These are phyloP conservation scores for Crepidodera aurea DNA, from an alignment of 2,888 invertebrate genomes.

Conservation along the genomic window DNA sequence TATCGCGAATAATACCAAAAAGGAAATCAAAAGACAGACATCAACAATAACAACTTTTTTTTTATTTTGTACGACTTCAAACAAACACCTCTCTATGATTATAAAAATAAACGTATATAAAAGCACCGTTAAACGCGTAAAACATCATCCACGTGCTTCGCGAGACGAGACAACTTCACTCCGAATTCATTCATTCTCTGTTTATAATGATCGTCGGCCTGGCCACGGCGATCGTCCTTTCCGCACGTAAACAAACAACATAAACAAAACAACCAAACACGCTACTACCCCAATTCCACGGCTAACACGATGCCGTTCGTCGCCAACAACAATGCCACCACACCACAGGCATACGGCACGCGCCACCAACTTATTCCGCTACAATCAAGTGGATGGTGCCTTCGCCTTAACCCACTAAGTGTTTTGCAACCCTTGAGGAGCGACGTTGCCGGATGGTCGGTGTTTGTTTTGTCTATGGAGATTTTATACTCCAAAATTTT, in stretches of 20 bases:
- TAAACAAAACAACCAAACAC: constrained; percentile 20
- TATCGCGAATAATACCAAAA: too few relatives aligned
- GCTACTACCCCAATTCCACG: constrained; percentile 27
- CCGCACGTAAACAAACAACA: constrained; percentile 27
- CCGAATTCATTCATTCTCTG: background rate
- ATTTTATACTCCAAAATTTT: too few relatives aligned
- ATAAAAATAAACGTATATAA: too few relatives aligned
- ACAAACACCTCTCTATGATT: too few relatives aligned
- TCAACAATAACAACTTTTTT: too few relatives aligned
- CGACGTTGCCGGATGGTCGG: constrained; percentile 2
- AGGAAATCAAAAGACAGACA: too few relatives aligned
- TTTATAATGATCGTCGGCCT: background rate
- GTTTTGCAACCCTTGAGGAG: constrained; percentile 16
- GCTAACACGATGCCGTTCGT: background rate
- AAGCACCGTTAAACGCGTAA: background rate
- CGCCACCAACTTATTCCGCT: constrained; percentile 27
- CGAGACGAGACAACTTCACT: background rate
- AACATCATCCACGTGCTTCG: background rate
- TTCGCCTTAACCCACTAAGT: constrained; percentile 22
- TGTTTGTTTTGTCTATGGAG: background rate
- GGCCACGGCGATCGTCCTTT: constrained; percentile 2
- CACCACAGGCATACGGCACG: constrained; percentile 31
- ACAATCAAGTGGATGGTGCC: constrained; percentile 15
- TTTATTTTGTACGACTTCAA: too few relatives aligned
- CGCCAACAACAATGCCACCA: constrained; percentile 29